Conservation (phyloP, 2,113 vertebrate species). For the Peromyscus maniculatus region DNA sequence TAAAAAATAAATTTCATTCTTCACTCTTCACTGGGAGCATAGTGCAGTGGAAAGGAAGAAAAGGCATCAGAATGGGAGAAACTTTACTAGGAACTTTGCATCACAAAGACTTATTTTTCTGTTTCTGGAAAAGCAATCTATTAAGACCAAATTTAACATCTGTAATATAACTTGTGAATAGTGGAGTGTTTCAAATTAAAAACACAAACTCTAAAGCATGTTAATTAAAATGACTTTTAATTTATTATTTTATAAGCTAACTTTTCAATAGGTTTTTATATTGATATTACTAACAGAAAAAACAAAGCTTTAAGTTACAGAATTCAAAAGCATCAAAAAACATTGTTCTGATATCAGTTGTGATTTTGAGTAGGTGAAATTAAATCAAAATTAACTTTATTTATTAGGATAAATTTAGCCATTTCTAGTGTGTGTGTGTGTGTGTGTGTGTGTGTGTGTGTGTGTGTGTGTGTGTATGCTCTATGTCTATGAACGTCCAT, state of each 20-base stretch:
- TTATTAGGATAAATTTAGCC: not conserved
- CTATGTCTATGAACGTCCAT: not conserved
- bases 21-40: not conserved
- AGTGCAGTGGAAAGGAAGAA: not conserved
- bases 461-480: too few relatives aligned
- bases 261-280: not conserved
- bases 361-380: not conserved
- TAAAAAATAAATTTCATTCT: not conserved
- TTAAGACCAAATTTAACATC: not conserved
- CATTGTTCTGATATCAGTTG: fast-evolving
- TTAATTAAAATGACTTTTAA: not conserved
- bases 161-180: not conserved
- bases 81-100: not conserved
- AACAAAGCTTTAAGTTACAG: not conserved
- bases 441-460: not conserved
- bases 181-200: not conserved
- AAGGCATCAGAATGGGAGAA: not conserved
- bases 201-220: not conserved
- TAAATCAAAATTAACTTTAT: not conserved
- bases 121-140: not conserved
- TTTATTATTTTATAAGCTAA: not conserved
- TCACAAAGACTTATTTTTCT: not conserved
- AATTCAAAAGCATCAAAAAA: not conserved
- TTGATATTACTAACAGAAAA: not conserved
- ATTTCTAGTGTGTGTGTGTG: not conserved